Conservation (phyloP, 1,140 invertebrate genomes). For the Drosophila persimilis region DNA sequence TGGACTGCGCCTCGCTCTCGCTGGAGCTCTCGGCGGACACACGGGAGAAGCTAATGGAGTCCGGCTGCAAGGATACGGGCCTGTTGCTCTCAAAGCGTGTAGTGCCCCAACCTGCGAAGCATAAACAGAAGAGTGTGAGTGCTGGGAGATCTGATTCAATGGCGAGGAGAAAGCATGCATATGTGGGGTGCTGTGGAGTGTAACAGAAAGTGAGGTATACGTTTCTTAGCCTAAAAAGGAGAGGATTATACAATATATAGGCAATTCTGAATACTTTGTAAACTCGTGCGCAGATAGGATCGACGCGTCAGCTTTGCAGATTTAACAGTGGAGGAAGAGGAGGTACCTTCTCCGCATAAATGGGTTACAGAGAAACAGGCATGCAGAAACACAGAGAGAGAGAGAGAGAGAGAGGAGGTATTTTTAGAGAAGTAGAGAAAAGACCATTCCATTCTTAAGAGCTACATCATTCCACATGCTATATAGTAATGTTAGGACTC, state of each 20-base stretch:
- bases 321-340: constrained; percentile 54
- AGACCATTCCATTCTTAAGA: constrained; percentile 21
- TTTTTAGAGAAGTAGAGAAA: not conserved
- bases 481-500: constrained; percentile 28
- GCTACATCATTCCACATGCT: constrained; percentile 4
- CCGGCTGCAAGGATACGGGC: constrained; percentile 78
- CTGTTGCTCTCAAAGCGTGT: constrained; percentile 75
- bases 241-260: not conserved
- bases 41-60: constrained; percentile 76
- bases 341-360: constrained; percentile 26
- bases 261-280: constrained; percentile 73
- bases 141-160: not conserved
- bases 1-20: constrained; percentile 82
- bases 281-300: constrained; percentile 79
- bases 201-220: constrained; percentile 15
- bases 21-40: constrained; percentile 82
- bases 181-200: constrained; percentile 11
- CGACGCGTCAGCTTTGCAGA: constrained; percentile 71
- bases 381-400: constrained; percentile 46
- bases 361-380: constrained; percentile 12
- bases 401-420: constrained; percentile 4
- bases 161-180: constrained; percentile 40
- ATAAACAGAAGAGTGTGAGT: constrained; percentile 9
- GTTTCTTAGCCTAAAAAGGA: not conserved
- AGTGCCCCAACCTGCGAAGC: constrained; percentile 76